Evolutionary conservation across 2,797 vertebrate genomes (phyloP).

Genomic region (Vireo griseus): DNA sequence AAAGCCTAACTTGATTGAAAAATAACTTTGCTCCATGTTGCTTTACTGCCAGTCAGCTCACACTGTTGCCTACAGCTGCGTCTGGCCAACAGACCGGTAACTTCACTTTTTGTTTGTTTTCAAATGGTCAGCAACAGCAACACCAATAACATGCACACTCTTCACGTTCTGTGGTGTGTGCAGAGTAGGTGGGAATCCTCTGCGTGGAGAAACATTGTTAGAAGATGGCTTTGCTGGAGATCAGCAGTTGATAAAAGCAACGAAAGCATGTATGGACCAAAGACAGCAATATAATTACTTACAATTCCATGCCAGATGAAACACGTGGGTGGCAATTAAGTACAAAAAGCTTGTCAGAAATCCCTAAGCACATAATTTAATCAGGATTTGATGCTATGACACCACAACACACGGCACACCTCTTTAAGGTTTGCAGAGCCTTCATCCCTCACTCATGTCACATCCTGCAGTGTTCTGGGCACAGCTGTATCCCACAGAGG

Average conservation of each 20-base stretch:
- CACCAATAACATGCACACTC: background rate
- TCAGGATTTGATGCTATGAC: slow-evolving; percentile 24
- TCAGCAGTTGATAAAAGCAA: background rate
- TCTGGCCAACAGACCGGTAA: background rate
- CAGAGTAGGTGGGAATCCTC: background rate
- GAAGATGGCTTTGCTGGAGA: background rate
- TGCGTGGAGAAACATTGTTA: background rate
- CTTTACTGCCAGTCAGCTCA: slow-evolving; percentile 47
- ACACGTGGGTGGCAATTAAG: background rate
- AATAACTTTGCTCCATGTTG: slow-evolving; percentile 61
- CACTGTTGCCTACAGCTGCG: background rate
- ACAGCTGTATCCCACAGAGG: background rate
- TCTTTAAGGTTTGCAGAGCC: background rate
- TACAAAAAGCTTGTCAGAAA: slow-evolving; percentile 22
- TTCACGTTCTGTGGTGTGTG: background rate
- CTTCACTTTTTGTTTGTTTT: slow-evolving; percentile 53
- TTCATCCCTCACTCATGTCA: background rate
- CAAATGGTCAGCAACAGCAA: slow-evolving; percentile 20
- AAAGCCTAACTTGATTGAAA: slow-evolving; percentile 78
- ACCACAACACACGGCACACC: background rate
- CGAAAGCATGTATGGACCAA: background rate
- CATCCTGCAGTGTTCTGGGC: background rate
- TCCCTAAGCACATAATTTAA: slow-evolving; percentile 18
- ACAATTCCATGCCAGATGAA: background rate
- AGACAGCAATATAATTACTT: background rate